Evolutionary conservation across 2,888 invertebrate genomes (phyloP).

Genomic region (Aquatica leii): DNA sequence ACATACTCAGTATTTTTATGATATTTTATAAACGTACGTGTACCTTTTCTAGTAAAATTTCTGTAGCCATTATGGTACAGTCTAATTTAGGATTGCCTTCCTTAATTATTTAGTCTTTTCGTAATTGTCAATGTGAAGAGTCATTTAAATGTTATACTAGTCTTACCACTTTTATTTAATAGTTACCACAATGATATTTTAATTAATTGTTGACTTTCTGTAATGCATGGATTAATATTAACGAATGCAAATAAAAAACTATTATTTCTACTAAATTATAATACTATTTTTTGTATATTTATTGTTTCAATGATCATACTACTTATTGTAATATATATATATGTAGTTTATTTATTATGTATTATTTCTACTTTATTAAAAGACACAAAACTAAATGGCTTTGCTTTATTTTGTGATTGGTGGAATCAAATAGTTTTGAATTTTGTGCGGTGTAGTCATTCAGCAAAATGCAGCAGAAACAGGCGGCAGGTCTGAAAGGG

Average conservation of each 20-base stretch:
- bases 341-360: constrained; percentile 31
- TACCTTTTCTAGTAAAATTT: constrained; percentile 27
- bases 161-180: constrained; percentile 23
- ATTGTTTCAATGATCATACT: constrained; percentile 4
- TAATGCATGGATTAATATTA: constrained; percentile 1
- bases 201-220: constrained; percentile 24
- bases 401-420: neutral
- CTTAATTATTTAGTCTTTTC: constrained; percentile 11
- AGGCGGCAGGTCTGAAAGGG: too few species aligned
- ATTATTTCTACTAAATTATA: constrained; percentile 8
- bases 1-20: constrained; percentile 32
- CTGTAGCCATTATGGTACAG: constrained; percentile 21
- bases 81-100: constrained; percentile 4
- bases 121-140: constrained; percentile 12
- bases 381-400: constrained; percentile 1
- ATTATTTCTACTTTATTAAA: constrained; percentile 30
- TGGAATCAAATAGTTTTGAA: too few species aligned
- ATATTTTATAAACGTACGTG: constrained; percentile 26
- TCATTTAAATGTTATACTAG: constrained; percentile 24
- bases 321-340: constrained; percentile 13
- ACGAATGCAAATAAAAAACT: neutral
- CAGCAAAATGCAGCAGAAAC: too few species aligned
- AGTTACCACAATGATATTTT: constrained; percentile 26
- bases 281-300: constrained; percentile 6
- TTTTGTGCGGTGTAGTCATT: too few species aligned